A percentile compares a stretch with the other conserved stretches of the same genome.
phyloP scores from a whole-genome alignment of 2,113 vertebrate species.

The Dasyornis broadbenti region DNA sequence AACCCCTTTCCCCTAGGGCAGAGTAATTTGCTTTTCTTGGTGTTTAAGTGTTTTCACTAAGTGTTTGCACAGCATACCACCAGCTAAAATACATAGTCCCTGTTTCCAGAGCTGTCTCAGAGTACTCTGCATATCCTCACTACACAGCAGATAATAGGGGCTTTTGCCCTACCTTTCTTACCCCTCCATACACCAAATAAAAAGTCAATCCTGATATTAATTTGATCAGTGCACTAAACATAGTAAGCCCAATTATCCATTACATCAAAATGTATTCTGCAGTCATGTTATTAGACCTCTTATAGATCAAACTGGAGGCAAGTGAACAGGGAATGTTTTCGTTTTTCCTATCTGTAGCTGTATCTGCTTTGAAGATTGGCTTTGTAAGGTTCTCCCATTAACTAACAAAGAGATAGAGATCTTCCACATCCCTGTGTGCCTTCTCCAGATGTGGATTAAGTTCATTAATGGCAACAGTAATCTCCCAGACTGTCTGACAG shows the following conservation, averaged over 20 bases:
- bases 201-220: not conserved
- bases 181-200: not conserved
- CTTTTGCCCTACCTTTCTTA: not conserved
- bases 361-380: slow-evolving; percentile 30
- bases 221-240: not conserved
- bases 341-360: not conserved
- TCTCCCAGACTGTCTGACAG: slow-evolving; percentile 28
- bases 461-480: not conserved
- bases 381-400: slow-evolving; percentile 23
- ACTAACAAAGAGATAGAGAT: slow-evolving; percentile 42
- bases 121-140: not conserved
- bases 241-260: not conserved
- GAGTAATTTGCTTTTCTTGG: not conserved
- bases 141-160: not conserved
- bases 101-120: not conserved
- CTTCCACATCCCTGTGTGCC: not conserved
- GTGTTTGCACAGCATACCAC: not conserved
- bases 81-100: not conserved
- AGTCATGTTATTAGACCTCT: not conserved
- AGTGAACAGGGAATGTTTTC: not conserved
- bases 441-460: slow-evolving; percentile 13
- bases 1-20: not conserved
- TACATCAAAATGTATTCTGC: not conserved
- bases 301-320: not conserved
- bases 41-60: not conserved